Conservation (phyloP, 1,140 invertebrate species). For the Ctenoplectra terminalis region DNA sequence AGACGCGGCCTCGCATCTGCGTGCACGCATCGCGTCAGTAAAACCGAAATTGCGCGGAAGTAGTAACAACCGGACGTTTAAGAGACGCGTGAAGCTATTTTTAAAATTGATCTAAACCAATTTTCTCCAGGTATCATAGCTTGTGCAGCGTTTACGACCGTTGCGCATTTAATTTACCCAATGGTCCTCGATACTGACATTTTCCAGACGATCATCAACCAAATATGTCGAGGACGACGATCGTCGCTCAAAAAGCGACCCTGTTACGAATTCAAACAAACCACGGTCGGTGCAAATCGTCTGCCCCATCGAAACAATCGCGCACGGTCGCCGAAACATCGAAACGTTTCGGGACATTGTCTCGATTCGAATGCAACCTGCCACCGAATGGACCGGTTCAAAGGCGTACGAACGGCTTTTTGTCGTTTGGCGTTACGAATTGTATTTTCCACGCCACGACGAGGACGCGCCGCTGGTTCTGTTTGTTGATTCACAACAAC, state of each 20-base stretch:
- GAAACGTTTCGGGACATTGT: background rate
- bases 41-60: background rate
- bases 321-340: background rate
- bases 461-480: background rate
- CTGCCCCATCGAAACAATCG: background rate
- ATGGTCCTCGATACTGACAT: background rate
- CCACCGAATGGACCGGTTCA: background rate
- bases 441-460: background rate
- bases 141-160: constrained; percentile 4
- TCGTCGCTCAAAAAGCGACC: background rate
- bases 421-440: background rate
- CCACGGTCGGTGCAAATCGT: background rate
- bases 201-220: background rate
- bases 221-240: background rate
- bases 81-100: too few species aligned
- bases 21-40: too few species aligned
- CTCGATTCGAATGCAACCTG: background rate
- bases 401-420: background rate
- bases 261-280: constrained; percentile 2
- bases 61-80: background rate
- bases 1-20: constrained; percentile 36
- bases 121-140: background rate
- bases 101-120: background rate
- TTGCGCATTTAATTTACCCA: background rate
- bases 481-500: background rate